Conservation (phyloP, 2,888 invertebrate genomes). For the Lordiphosa andalusiaca region DNA sequence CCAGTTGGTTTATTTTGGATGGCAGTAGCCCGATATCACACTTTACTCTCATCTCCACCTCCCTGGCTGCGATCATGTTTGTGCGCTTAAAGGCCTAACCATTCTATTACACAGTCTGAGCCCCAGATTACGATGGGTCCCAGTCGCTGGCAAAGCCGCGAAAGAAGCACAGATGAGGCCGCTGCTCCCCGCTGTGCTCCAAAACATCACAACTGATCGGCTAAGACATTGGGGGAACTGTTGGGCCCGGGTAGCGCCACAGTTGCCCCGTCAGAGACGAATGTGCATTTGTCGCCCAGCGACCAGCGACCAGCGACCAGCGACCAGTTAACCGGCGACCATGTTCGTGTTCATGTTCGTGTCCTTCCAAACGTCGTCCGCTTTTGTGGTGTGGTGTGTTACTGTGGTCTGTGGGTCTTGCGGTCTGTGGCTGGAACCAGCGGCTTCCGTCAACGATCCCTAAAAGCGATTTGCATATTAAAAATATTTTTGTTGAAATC, state of each 20-base stretch:
- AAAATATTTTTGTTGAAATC: constrained; percentile 57
- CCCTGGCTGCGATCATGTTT: constrained; percentile 7
- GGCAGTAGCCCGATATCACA: constrained; percentile 32
- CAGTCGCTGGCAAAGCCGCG: neutral
- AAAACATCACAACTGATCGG: constrained; percentile 53
- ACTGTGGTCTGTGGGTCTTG: constrained; percentile 13
- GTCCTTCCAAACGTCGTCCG: constrained; percentile 19
- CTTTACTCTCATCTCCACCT: constrained; percentile 15
- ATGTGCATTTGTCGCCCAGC: constrained; percentile 54
- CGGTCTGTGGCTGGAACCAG: constrained; percentile 47
- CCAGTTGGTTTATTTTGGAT: neutral
- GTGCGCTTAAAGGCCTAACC: constrained; percentile 34
- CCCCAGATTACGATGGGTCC: constrained; percentile 38
- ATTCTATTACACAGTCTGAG: constrained; percentile 53
- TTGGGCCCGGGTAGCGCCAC: constrained; percentile 55
- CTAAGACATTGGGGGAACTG: constrained; percentile 34
- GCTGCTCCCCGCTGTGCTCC: constrained; percentile 47
- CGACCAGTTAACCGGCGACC: constrained; percentile 10
- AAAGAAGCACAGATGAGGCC: constrained; percentile 23
- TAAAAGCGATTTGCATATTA: constrained; percentile 67
- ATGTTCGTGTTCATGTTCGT: constrained; percentile 43
- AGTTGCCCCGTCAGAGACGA: constrained; percentile 32
- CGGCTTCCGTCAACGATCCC: constrained; percentile 70
- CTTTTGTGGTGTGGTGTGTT: constrained; percentile 35
- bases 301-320: constrained; percentile 23